phyloP scores from a whole-genome alignment of 2,797 vertebrate species.

The Eleutherodactylus coqui region DNA sequence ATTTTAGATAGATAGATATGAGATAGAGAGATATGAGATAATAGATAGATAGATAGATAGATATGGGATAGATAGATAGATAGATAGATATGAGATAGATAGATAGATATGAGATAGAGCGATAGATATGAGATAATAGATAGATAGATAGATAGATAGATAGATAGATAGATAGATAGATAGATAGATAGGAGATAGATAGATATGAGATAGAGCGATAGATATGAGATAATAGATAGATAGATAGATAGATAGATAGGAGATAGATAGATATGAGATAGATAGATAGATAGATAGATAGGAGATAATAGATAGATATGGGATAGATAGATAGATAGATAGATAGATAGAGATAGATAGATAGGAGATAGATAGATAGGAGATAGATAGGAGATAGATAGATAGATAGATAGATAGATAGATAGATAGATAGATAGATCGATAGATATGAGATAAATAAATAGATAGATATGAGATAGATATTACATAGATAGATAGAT shows the following conservation, averaged over 20 bases:
- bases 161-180: conserved; percentile 37
- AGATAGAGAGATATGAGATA: conserved; percentile 15
- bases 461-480: conserved; percentile 14
- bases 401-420: conserved; percentile 25
- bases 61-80: conserved; percentile 32
- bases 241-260: conserved; percentile 30
- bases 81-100: conserved; percentile 14
- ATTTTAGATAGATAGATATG: neutral
- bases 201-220: conserved; percentile 28
- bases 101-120: too few species aligned
- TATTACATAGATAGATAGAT: neutral
- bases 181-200: conserved; percentile 18
- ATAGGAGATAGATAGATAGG: conserved; percentile 24
- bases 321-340: too few species aligned
- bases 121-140: too few species aligned
- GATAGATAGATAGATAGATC: conserved; percentile 23
- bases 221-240: conserved; percentile 14
- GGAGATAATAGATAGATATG: conserved; percentile 6
- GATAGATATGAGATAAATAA: too few species aligned
- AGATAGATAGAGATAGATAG: conserved; percentile 24
- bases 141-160: conserved; percentile 9
- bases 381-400: conserved; percentile 26
- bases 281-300: conserved; percentile 29
- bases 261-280: conserved; percentile 26
- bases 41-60: neutral